A percentile compares a stretch with the other conserved stretches of the same genome.
Evolutionary conservation across 30 jellyfish, hydroid and myxozoan species (phyloP).

Genomic region (Clytia hemisphaerica): DNA sequence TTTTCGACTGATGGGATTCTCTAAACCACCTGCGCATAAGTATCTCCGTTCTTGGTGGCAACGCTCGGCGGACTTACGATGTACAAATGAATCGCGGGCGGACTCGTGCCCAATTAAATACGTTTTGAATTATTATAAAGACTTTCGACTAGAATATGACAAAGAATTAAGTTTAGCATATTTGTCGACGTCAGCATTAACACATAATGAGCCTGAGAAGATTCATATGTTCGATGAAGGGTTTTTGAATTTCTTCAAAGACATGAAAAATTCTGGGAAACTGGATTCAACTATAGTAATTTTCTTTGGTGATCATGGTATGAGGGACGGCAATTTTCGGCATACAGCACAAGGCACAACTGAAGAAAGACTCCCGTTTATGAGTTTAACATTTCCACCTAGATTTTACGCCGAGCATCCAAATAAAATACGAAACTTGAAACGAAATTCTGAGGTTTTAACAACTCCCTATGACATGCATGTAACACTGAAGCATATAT

Average conservation of each 20-base stretch:
- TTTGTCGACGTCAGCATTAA: slow-evolving; percentile 32
- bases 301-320: slow-evolving; percentile 78
- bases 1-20: slow-evolving; percentile 51
- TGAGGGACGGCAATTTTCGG: slow-evolving; percentile 53
- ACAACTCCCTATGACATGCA: slow-evolving; percentile 26
- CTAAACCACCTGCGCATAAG: slow-evolving; percentile 53
- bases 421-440: slow-evolving; percentile 13
- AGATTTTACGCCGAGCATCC: slow-evolving; percentile 10
- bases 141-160: slow-evolving; percentile 27
- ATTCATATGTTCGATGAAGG: slow-evolving; percentile 32
- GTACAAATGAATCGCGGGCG: slow-evolving; percentile 3
- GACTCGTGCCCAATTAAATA: slow-evolving; percentile 36
- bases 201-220: slow-evolving; percentile 33
- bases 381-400: slow-evolving; percentile 47
- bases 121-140: slow-evolving; percentile 24
- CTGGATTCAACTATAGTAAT: slow-evolving; percentile 44
- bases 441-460: slow-evolving; percentile 30
- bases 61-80: slow-evolving; percentile 10
- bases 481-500: slow-evolving; percentile 25
- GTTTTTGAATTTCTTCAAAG: slow-evolving; percentile 15
- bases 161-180: slow-evolving; percentile 38
- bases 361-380: slow-evolving; percentile 81
- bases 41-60: slow-evolving; percentile 62
- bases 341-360: slow-evolving; percentile 56
- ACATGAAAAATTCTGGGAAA: slow-evolving; percentile 6